Percentiles rank a stretch among this genome's conserved stretches.
These are phyloP conservation scores for Troides aeacus DNA, from an alignment of 2,888 invertebrate species.

Conservation along the genomic window DNA sequence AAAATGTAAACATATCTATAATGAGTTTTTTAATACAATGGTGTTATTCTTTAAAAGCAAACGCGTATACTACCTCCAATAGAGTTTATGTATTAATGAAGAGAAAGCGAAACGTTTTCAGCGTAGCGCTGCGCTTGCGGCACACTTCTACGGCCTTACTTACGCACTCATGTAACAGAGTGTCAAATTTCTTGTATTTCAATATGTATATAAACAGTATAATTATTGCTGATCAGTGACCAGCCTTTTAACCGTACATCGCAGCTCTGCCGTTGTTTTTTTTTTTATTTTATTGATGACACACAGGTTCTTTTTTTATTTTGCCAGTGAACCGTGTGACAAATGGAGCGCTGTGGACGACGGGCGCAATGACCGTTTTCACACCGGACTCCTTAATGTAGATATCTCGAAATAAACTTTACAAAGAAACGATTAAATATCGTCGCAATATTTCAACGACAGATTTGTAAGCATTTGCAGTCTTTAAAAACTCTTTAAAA, in stretches of 20 bases:
- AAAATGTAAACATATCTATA: too few species aligned
- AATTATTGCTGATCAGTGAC: constrained; percentile 53
- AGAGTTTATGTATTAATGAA: constrained; percentile 26
- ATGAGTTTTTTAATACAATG: too few species aligned
- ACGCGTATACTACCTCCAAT: too few species aligned
- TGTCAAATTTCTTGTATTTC: constrained; percentile 48
- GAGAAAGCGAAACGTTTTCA: constrained; percentile 32
- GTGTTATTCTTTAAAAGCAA: too few species aligned
- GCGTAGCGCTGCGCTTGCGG: constrained; percentile 34
- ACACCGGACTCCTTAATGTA: constrained; percentile 46
- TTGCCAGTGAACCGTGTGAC: constrained; percentile 42
- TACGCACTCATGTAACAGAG: constrained; percentile 38
- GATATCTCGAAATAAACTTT: constrained; percentile 47
- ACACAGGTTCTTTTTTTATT: constrained; percentile 41
- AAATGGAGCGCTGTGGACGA: constrained; percentile 51
- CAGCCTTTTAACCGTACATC: constrained; percentile 50
- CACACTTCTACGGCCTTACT: constrained; percentile 37
- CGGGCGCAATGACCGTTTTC: constrained; percentile 53
- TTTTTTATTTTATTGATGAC: constrained; percentile 46
- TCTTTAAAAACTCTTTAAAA: not conserved
- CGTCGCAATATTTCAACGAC: constrained; percentile 49
- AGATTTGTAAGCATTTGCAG: constrained; percentile 46
- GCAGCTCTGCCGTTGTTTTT: constrained; percentile 35
- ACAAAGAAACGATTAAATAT: constrained; percentile 52
- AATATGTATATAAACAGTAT: constrained; percentile 43